phyloP scores from a whole-genome alignment of 2,797 vertebrate species.

The Galago senegalensis region DNA sequence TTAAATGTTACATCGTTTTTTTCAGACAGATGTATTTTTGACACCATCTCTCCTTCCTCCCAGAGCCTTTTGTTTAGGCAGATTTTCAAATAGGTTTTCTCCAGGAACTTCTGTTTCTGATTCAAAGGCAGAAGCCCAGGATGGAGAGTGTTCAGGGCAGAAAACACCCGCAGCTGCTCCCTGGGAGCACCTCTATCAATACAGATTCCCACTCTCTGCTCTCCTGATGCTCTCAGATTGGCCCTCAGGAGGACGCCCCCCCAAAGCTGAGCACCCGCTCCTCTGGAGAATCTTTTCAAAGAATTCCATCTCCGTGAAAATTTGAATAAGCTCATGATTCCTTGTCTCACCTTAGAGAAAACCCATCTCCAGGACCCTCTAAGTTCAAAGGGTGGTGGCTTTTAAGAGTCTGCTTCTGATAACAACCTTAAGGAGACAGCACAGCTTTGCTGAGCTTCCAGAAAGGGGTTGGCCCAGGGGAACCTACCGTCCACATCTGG shows the following conservation, averaged over 20 bases:
- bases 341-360: not conserved
- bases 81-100: not conserved
- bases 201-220: not conserved
- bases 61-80: not conserved
- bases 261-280: not conserved
- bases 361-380: not conserved
- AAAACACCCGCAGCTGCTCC: fast-evolving
- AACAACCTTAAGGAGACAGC: not conserved
- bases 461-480: not conserved
- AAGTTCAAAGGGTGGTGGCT: not conserved
- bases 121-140: not conserved
- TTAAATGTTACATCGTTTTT: not conserved
- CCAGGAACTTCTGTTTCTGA: not conserved
- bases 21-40: not conserved
- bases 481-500: not conserved
- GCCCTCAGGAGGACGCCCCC: not conserved
- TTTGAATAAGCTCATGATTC: not conserved
- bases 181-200: not conserved
- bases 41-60: not conserved
- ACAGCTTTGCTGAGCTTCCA: not conserved
- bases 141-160: not conserved
- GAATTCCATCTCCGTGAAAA: not conserved
- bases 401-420: not conserved
- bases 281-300: not conserved
- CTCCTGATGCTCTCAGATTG: not conserved